Evolutionary conservation across 2,797 vertebrate species (phyloP).

Genomic region (Cryptoprocta ferox): DNA sequence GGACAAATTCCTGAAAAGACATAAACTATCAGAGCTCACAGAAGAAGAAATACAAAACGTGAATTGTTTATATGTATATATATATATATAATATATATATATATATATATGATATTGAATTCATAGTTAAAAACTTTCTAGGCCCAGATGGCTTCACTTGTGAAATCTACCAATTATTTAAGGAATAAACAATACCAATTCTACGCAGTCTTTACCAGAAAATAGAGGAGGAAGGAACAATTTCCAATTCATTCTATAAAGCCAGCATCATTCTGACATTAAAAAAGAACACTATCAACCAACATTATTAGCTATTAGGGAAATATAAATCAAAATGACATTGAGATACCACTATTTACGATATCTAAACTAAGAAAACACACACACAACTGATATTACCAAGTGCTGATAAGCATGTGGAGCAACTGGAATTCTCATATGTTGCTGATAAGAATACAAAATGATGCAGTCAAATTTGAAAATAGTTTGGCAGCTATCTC

Average conservation of each 20-base stretch:
- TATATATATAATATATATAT: neutral
- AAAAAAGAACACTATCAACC: neutral
- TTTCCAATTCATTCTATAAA: neutral
- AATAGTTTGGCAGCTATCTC: neutral
- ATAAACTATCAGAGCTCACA: neutral
- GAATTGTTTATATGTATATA: neutral
- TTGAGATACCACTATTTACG: neutral
- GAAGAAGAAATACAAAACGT: slow-evolving; percentile 1
- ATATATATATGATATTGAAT: neutral
- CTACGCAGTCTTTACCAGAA: neutral
- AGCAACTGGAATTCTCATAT: neutral
- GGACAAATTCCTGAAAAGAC: neutral
- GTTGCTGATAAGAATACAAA: neutral
- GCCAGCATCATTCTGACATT: neutral
- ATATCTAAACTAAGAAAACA: neutral
- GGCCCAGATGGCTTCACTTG: neutral
- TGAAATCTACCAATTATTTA: neutral
- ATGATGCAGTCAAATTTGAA: neutral
- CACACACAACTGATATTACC: neutral
- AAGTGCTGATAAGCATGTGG: neutral
- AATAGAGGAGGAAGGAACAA: neutral
- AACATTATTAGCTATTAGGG: neutral
- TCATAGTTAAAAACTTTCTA: neutral
- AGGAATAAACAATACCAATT: neutral
- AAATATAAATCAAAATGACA: neutral